Evolutionary conservation across 2,888 invertebrate species (phyloP).

Genomic region (Campoplex nolae): DNA sequence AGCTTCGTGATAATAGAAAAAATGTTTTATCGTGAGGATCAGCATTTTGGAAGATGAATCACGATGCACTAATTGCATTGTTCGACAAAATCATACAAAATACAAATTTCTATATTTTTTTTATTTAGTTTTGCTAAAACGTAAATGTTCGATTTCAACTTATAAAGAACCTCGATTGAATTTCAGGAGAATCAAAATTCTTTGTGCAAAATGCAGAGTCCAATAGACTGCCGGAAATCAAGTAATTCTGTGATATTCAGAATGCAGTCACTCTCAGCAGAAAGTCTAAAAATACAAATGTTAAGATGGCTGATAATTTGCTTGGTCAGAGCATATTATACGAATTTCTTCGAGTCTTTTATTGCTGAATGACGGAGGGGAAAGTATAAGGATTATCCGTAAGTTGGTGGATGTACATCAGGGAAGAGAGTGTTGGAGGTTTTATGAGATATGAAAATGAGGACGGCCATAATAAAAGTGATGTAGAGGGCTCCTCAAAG

Average conservation of each 20-base stretch:
- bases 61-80: too few relatives aligned
- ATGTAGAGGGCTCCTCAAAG: conserved; percentile 84
- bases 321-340: conserved; percentile 30
- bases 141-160: too few relatives aligned
- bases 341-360: conserved; percentile 60
- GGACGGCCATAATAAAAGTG: conserved; percentile 84
- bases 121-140: background rate
- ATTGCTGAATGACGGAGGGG: conserved; percentile 49
- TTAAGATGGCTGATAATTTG: conserved; percentile 46
- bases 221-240: background rate
- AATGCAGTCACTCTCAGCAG: background rate
- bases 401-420: conserved; percentile 56
- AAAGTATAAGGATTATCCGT: conserved; percentile 67
- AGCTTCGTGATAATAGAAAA: too few relatives aligned
- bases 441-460: conserved; percentile 85
- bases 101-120: background rate
- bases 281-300: background rate
- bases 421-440: conserved; percentile 75
- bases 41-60: background rate
- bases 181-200: too few relatives aligned
- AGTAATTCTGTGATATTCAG: background rate
- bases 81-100: background rate
- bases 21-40: background rate
- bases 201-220: background rate
- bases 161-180: too few relatives aligned